A percentile compares a stretch with the other conserved stretches of the same genome.
These are phyloP conservation scores for Anagrus nilaparvatae DNA, from an alignment of 1,140 invertebrate genomes.

Conservation along the genomic window DNA sequence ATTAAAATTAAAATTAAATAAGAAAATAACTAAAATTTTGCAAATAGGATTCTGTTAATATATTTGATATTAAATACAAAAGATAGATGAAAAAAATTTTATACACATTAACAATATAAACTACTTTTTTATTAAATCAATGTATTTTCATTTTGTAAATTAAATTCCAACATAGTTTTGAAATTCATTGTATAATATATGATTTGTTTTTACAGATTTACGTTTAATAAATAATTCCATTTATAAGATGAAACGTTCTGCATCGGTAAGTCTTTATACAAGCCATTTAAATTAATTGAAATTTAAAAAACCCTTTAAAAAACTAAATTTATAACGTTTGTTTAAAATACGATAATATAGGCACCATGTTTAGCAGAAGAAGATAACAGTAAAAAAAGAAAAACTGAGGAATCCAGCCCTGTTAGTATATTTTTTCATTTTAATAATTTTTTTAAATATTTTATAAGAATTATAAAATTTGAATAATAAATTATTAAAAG, in stretches of 20 bases:
- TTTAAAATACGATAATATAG: constrained; percentile 19
- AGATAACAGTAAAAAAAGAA: constrained; percentile 18
- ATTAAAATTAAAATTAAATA: too few relatives aligned
- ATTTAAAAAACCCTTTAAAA: constrained; percentile 5
- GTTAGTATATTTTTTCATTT: background rate
- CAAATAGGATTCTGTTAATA: too few relatives aligned
- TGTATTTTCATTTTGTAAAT: too few relatives aligned
- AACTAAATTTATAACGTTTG: background rate
- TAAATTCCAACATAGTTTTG: too few relatives aligned
- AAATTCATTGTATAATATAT: too few relatives aligned
- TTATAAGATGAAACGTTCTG: constrained; percentile 26
- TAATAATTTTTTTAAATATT: background rate
- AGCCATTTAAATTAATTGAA: background rate
- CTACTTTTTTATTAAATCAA: too few relatives aligned
- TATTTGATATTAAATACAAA: too few relatives aligned
- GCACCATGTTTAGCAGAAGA: constrained; percentile 19
- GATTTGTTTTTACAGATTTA: too few relatives aligned
- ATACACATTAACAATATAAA: too few relatives aligned
- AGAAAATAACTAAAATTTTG: too few relatives aligned
- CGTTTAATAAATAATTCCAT: background rate
- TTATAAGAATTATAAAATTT: background rate
- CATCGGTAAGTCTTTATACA: constrained; percentile 21
- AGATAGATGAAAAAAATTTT: too few relatives aligned
- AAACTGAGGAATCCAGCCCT: constrained; percentile 20
- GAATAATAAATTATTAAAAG: too few relatives aligned